Base-by-base conservation (phyloP, 2,797 vertebrate species). In the Paratrypauchen microcephalus region DNA sequence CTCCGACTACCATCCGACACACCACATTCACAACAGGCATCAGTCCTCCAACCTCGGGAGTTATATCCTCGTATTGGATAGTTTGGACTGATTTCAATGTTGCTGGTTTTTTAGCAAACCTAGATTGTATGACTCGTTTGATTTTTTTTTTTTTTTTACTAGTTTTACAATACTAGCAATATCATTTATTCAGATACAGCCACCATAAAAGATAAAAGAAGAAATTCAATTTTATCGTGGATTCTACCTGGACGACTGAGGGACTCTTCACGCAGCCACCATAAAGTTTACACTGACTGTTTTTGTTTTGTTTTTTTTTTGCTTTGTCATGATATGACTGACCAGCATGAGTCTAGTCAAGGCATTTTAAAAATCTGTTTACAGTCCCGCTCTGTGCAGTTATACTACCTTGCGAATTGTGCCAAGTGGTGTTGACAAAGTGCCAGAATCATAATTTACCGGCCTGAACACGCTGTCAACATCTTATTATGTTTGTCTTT, bases 381-480 rank as follows among this genome's bases (percentile, higher is more conserved):
- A 64, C 12, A 26, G 21, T 18, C 23, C 6, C 16, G 7, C 23
- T 64, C 62, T 24, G 16, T 48, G 62, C 62, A 18, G 62, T 47
- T 47, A 26, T 18, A 64, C 24, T 28, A 48, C 41, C 23, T 23
- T 1, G 12, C n/a, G 11, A 23, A 36, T 12, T 24, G 60, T 41
- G 36, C 41, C 62, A 64, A 21, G n/a, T 41, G 16, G 21, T 45
- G 41, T 64, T 64, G 62, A 26, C 62, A 64, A 64, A 71, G 73
- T 76, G 64, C 76, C 69, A 64, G 23, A 48, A 19, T 21, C 15
- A 26, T 28, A 58, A 58, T 47, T 23, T 48, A 47, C 62, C 39
- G 36, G 36, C 16, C 58, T 41, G 59, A 39, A 39, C 39, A 64
- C 41, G 39, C 39, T 47, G 23, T 41, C 62, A 26, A 47, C 41